Evolutionary conservation across 2,797 vertebrate genomes (phyloP), one percentile per base, ranked within the genome.

Genomic region (Falco berigora): DNA sequence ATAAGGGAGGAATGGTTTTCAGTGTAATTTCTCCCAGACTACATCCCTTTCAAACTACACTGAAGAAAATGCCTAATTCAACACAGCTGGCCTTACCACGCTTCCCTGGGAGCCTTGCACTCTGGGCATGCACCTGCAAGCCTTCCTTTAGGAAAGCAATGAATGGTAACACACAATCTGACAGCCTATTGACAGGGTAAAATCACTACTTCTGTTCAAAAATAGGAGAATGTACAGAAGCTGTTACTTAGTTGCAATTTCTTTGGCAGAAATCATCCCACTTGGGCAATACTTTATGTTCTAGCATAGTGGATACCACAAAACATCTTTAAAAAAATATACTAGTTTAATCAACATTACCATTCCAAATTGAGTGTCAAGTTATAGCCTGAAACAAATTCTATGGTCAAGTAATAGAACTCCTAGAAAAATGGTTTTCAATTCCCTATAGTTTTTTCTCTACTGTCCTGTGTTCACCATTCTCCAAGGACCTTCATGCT

Each of bases 31-130:
- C 80, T 93, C 82, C 72, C 77, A 64, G 88, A 71, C 69, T 87
- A 52, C 77, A 87, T 69, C 71, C 74, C 74, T 85, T 92, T 94
- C 86, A 79, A 90, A 58, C 28, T 22, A 7, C 56, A 27, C 52
- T 82, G 93, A 90, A 76, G 77, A 93, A 94, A 96, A 90, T 10
- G 85, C 79, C 34, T 74, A 81, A 91, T 94, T 94, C 88, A 96
- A 80, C 95, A 72, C 93, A 96, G 93, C 94, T 96, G 95, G 83
- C 36, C 72, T 78, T 53, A 25, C 27, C 75, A 53, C 42, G 72
- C 74, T 68, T 94, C 68, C 68, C 68, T 14, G 49, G 81, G 73
- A 96, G 91, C 76, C 82, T 38, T 10, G 82, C 58, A 14, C 79
- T 81, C 77, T 1, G 28, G 69, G 90, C 91, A 77, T 1, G 85